Evolutionary conservation across 2,797 vertebrate genomes (phyloP).

Genomic region (Labeo calbasu): DNA sequence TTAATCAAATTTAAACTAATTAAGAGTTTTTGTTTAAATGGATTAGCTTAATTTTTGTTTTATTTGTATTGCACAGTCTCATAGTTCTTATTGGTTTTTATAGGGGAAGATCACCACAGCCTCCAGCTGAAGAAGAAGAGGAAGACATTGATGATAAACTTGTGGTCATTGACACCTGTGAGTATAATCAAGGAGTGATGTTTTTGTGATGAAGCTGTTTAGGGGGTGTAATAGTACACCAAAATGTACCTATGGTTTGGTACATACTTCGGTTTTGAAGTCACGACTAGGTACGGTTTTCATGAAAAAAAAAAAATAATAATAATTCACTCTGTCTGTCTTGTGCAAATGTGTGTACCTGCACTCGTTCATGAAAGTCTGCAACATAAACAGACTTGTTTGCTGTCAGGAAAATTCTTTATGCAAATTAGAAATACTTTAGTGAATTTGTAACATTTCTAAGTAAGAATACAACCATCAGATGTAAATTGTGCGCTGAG

Average conservation of each 20-base stretch:
- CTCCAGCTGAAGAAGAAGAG: constrained; percentile 92
- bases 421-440: background rate
- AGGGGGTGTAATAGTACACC: background rate
- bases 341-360: background rate
- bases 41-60: no score
- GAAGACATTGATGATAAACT: constrained; percentile 89
- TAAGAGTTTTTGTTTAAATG: no score
- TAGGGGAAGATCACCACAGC: constrained; percentile 91
- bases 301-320: background rate
- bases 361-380: background rate
- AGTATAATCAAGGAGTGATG: constrained; percentile 66
- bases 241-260: background rate
- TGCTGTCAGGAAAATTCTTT: background rate
- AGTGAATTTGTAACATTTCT: background rate
- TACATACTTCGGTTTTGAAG: background rate
- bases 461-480: background rate
- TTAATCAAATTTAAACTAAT: background rate
- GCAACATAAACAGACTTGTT: background rate
- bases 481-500: background rate
- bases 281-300: background rate
- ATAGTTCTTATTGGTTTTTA: constrained; percentile 1
- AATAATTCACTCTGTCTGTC: no score
- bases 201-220: background rate
- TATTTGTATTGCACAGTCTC: background rate
- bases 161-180: constrained; percentile 92